Base-by-base conservation (phyloP, 2,888 invertebrate species). In the Zaprionus lineosus region DNA sequence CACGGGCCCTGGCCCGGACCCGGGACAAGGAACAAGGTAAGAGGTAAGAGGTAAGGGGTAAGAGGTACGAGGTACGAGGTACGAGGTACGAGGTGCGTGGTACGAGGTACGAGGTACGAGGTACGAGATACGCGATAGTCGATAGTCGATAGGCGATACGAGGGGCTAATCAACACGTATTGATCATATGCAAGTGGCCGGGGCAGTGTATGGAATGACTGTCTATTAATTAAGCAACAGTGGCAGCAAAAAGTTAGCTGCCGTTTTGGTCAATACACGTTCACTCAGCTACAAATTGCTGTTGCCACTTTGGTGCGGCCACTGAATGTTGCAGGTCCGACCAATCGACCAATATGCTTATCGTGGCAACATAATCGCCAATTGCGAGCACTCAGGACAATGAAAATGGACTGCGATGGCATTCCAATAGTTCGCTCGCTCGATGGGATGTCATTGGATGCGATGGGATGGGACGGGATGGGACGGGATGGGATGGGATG, bases 211-310 rank as follows among this genome's bases (percentile, higher is more conserved):
- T 52, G 43, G 48, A 51, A 28, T 46, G 48, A 53, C 61, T 69
- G 59, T 71, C 70, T 64, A 71, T 71, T 71, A 74, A 71, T 74
- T 71, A 71, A 59, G 59, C 64, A 53, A 26, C 73, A 52, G 47
- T 31, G 46, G 39, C 52, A 50, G 44, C 36, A 67, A 69, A 63
- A 75, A 72, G 31, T 47, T 46, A 43, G 57, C 84, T 78, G 77
- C 85, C 85, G 83, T 77, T 77, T 77, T 84, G 85, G 77, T 76
- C 85, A 47, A 36, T 74, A 74, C 81, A 86, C 81, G 81, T 82
- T 82, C 81, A 77, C 74, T 58, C 63, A 53, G 60, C 81, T 85
- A 82, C 81, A 82, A 82, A 82, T 82, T 82, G 81, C 86, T 82
- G 69, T 82, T 86, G 81, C 81, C 81, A 82, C 81, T 82, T 82